Conservation (phyloP, 2,113 vertebrate species). For the human region GRCh38 chr7:36770001-36770500, state of each 20-base stretch:
- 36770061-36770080: not conserved
- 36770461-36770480: not conserved
- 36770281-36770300: not conserved
- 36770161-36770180: not conserved
- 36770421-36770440: not conserved
- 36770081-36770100: not conserved
- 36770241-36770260: not conserved
- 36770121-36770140: not conserved
- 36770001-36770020: not conserved
- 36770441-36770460: not conserved
- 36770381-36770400: not conserved
- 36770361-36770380: not conserved
- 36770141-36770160: not conserved
- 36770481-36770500: not conserved
- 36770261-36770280: not conserved
- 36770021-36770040: not conserved
- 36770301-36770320: not conserved
- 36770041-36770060: not conserved
- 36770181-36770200: not conserved
- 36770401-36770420: not conserved
- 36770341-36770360: not conserved
- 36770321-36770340: not conserved
- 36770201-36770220: not conserved
- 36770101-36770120: not conserved
- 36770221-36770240: not conserved